A percentile compares a stretch with the other conserved stretches of the same genome.
Evolutionary conservation across 1,140 invertebrate genomes (phyloP).

Genomic region (Pantala flavescens): DNA sequence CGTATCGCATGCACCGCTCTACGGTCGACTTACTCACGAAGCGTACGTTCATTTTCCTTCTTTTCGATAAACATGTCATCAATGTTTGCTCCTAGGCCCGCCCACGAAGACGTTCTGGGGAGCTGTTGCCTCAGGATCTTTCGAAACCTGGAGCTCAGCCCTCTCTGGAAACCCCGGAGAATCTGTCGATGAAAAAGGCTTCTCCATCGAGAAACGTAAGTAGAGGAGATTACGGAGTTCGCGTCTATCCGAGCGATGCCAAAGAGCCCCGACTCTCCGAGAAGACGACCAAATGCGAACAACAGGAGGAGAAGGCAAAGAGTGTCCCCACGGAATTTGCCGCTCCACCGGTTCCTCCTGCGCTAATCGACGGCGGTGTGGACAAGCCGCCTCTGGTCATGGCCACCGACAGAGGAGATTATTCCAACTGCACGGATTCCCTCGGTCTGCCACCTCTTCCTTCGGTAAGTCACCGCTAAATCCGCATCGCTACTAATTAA

Average conservation of each 20-base stretch:
- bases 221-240: not conserved
- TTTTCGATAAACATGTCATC: not conserved
- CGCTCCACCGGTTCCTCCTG: not conserved
- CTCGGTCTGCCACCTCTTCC: constrained; percentile 28
- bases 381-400: constrained; percentile 11
- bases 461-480: constrained; percentile 25
- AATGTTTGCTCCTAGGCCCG: constrained; percentile 39
- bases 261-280: not conserved
- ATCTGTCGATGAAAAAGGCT: constrained; percentile 29
- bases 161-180: constrained; percentile 29
- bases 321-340: not conserved
- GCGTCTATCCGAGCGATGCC: not conserved
- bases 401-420: constrained; percentile 14
- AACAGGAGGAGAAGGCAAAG: not conserved
- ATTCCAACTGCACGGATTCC: constrained; percentile 22
- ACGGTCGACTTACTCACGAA: too few relatives aligned
- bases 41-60: too few relatives aligned
- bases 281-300: not conserved
- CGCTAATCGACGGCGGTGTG: not conserved
- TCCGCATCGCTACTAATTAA: constrained; percentile 15
- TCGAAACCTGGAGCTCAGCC: constrained; percentile 34
- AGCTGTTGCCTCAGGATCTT: constrained; percentile 52
- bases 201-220: not conserved
- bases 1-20: too few relatives aligned
- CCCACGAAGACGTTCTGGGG: constrained; percentile 67